Evolutionary conservation across 2,113 vertebrate species (phyloP).

Genomic region (Ceratotherium simum): DNA sequence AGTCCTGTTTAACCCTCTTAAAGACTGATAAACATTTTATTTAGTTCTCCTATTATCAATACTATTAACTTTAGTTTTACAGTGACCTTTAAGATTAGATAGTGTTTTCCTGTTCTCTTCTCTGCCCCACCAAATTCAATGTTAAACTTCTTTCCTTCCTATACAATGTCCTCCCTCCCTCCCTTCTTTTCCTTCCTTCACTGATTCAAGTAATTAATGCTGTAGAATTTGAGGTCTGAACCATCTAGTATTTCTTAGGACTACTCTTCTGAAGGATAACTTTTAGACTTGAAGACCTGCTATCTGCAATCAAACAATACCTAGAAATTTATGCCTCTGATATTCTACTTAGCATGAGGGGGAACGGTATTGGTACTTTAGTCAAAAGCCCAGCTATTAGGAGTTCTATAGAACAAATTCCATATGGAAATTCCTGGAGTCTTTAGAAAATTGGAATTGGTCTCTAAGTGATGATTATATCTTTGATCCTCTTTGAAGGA

Average conservation of each 20-base stretch:
- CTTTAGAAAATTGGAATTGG: not conserved
- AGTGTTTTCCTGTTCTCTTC: not conserved
- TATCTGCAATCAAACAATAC: not conserved
- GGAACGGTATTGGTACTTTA: not conserved
- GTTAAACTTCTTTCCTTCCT: not conserved
- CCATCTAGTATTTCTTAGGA: not conserved
- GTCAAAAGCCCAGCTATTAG: not conserved
- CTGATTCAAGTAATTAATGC: not conserved
- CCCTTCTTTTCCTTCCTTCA: not conserved
- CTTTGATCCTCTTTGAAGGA: constrained; percentile 2
- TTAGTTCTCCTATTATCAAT: not conserved
- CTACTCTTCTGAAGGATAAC: not conserved
- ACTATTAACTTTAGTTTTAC: not conserved
- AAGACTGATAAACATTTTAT: not conserved
- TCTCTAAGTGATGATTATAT: not conserved
- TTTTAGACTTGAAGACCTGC: not conserved
- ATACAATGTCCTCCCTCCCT: not conserved
- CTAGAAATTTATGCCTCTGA: not conserved
- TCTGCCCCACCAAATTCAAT: not conserved
- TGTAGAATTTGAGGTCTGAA: not conserved
- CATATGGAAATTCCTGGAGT: not conserved
- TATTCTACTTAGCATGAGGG: not conserved
- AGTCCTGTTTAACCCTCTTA: not conserved
- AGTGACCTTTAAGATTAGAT: not conserved
- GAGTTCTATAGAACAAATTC: not conserved